A percentile compares a stretch with the other conserved stretches of the same genome.
Evolutionary conservation across 1,140 invertebrate species (phyloP).

Genomic region (Campoletis sonorensis): DNA sequence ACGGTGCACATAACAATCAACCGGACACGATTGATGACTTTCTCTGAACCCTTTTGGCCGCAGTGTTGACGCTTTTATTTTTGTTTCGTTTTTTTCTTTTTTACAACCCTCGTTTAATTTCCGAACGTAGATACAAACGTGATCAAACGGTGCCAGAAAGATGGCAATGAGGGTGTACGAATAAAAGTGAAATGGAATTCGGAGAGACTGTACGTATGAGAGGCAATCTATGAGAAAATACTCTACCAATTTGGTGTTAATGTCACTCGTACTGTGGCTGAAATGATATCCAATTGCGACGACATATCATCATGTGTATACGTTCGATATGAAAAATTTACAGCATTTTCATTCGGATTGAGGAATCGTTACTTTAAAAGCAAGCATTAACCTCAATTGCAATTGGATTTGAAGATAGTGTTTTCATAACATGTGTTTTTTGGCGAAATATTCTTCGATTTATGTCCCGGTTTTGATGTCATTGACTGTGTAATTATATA

Average conservation of each 20-base stretch:
- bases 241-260: slow-evolving; percentile 13
- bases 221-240: slow-evolving; percentile 15
- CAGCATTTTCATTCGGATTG: neutral
- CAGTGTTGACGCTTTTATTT: slow-evolving; percentile 1
- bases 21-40: slow-evolving; percentile 30
- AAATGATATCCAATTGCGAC: neutral
- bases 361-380: neutral
- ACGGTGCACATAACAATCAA: slow-evolving; percentile 13
- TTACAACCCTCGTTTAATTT: slow-evolving; percentile 27
- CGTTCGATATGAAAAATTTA: neutral
- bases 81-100: slow-evolving; percentile 34
- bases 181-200: neutral
- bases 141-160: neutral
- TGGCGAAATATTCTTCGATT: too few species aligned
- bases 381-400: neutral
- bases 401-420: neutral
- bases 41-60: neutral
- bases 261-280: neutral
- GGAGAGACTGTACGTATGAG: neutral
- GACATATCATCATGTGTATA: neutral
- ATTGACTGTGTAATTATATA: too few species aligned
- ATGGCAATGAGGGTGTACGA: neutral
- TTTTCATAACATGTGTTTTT: too few species aligned
- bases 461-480: too few species aligned
- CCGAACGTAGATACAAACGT: neutral